Evolutionary conservation across 2,797 vertebrate genomes (phyloP).

Genomic region (Heterohyrax brucei): DNA sequence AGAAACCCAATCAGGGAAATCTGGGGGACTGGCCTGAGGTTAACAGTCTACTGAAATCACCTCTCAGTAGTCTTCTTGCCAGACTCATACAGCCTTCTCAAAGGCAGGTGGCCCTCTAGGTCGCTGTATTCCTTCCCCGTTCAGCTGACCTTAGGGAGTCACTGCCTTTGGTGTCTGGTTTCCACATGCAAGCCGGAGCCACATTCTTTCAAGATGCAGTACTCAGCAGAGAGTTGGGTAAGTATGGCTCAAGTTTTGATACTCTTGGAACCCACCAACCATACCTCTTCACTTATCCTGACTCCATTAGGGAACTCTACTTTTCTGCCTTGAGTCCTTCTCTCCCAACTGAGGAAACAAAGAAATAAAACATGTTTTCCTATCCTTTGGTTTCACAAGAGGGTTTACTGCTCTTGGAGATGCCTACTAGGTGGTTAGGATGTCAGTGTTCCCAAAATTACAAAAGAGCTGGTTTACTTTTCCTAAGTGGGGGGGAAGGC

Average conservation of each 20-base stretch:
- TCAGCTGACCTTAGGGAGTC: not conserved
- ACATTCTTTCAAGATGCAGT: not conserved
- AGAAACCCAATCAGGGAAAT: not conserved
- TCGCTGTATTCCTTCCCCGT: not conserved
- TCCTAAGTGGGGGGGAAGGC: constrained; percentile 31
- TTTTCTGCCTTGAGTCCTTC: not conserved
- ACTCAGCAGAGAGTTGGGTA: not conserved
- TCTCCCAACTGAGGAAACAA: not conserved
- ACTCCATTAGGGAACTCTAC: not conserved
- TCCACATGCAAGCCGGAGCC: not conserved
- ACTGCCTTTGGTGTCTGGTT: not conserved
- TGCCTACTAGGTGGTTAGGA: not conserved
- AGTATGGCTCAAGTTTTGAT: not conserved
- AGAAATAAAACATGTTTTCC: not conserved
- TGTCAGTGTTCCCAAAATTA: not conserved
- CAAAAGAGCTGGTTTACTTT: constrained; percentile 40
- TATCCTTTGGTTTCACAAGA: not conserved
- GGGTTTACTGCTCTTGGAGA: not conserved
- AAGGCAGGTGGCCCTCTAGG: not conserved
- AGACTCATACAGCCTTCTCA: not conserved
- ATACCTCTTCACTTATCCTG: not conserved
- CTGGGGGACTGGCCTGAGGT: not conserved
- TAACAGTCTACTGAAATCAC: not conserved
- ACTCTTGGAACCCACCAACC: not conserved
- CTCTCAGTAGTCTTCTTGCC: not conserved